Evolutionary conservation across 2,888 invertebrate species (phyloP).

Genomic region (Cistogaster globosa): DNA sequence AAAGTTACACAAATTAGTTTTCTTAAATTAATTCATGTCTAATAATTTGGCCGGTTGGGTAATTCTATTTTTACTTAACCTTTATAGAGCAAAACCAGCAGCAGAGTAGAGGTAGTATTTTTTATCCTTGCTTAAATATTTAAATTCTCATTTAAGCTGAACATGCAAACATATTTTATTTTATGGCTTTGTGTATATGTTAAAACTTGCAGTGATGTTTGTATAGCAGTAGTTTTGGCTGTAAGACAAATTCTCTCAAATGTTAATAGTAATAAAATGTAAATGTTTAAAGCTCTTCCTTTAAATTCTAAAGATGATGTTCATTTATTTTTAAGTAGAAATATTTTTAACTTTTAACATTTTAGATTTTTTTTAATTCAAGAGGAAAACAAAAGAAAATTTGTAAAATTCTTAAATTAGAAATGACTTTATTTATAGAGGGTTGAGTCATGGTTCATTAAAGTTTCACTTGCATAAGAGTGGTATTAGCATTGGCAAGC

Average conservation of each 20-base stretch:
- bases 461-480: no score
- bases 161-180: background rate
- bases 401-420: no score
- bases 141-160: constrained; percentile 65
- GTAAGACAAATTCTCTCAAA: background rate
- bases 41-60: no score
- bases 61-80: background rate
- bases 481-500: no score
- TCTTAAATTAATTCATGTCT: no score
- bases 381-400: no score
- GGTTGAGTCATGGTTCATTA: no score
- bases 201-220: background rate
- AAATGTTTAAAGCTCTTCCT: constrained; percentile 1
- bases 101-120: constrained; percentile 19
- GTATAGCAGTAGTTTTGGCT: background rate
- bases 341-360: background rate
- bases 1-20: no score
- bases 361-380: background rate
- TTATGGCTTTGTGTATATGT: background rate
- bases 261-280: background rate
- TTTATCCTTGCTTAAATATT: constrained; percentile 65
- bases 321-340: constrained; percentile 15
- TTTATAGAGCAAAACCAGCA: constrained; percentile 40
- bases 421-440: no score
- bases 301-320: background rate